These are phyloP conservation scores for Dasypogon diadema DNA, from an alignment of 2,888 invertebrate genomes.

Conservation along the genomic window DNA sequence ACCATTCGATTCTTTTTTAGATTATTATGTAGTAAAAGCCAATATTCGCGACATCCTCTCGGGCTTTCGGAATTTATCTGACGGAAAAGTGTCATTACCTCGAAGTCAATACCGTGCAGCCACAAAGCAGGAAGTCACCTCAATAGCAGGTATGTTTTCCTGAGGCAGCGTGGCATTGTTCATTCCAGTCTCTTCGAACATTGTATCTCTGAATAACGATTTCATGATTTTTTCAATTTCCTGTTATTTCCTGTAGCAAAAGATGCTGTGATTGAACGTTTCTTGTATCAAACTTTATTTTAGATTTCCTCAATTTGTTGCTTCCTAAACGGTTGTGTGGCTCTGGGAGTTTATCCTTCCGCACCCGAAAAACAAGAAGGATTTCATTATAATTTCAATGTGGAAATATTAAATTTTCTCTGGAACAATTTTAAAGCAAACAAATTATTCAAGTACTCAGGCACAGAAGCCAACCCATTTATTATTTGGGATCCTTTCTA, in stretches of 20 bases:
- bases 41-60: conserved; percentile 23
- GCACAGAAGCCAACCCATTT: conserved; percentile 4
- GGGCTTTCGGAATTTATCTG: neutral
- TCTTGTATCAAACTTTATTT: conserved; percentile 51
- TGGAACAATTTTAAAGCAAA: neutral
- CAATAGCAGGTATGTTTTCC: conserved; percentile 41
- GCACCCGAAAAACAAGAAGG: conserved; percentile 7
- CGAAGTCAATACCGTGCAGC: conserved; percentile 34
- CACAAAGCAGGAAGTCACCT: conserved; percentile 44
- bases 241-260: conserved; percentile 51
- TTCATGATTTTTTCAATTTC: conserved; percentile 52
- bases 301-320: conserved; percentile 53
- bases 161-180: conserved; percentile 31
- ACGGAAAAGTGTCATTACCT: conserved; percentile 46
- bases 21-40: conserved; percentile 27
- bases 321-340: conserved; percentile 40
- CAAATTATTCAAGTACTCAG: conserved; percentile 2
- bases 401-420: conserved; percentile 35
- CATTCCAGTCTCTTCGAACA: neutral
- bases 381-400: conserved; percentile 32
- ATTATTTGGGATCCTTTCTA: neutral
- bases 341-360: conserved; percentile 23
- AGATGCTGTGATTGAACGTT: conserved; percentile 54
- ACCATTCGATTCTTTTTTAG: too few relatives aligned
- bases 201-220: conserved; percentile 31